Evolutionary conservation across 2,888 invertebrate species (phyloP), one percentile per base, ranked within the genome.

Genomic region (Agriotes lineatus): DNA sequence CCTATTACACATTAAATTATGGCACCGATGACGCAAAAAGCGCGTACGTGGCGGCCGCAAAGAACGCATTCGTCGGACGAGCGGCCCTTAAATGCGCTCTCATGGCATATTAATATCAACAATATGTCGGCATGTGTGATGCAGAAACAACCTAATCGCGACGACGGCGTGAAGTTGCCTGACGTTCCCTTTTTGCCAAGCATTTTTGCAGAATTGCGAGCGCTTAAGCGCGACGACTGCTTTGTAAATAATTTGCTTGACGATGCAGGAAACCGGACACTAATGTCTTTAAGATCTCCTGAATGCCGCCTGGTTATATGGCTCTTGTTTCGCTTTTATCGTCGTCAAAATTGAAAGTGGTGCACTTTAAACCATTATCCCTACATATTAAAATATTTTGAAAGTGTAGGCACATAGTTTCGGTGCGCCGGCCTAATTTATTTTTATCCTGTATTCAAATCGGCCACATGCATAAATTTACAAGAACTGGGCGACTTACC

Each of bases 1-100:
- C 52, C 50, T 50, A 37, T 62, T 62, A 52, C 61, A 52, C 61
- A 52, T 62, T 62, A 50, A 62, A 50, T 52, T 62, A 52, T 52
- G 50, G 39, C 42, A 20, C 50, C n/a, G 20, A 62, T 52, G 42
- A 20, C 9, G 30, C 35, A 52, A 52, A 52, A 52, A 62, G 22
- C n/a, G 4, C 4, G 30, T 30, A 20, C 48, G 22, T 20, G 10
- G 18, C n/a, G 14, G 18, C 1, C 12, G 33, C 33, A 33, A 52
- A 33, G 33, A 12, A n/a, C 16, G 18, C 1, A 2, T 12, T 9
- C 5, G n/a, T 16, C 52, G 33, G 16, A 7, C 30, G 16, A 30
- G 2, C 1, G 14, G n/a, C 48, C 2, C 1, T 33, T 52, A 52
- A 52, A 14, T 37, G 22, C 19, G 22, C 39, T 12, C 30, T 52